Base-by-base conservation (phyloP, 2,797 vertebrate genomes). In the Phoxinus dragarum region DNA sequence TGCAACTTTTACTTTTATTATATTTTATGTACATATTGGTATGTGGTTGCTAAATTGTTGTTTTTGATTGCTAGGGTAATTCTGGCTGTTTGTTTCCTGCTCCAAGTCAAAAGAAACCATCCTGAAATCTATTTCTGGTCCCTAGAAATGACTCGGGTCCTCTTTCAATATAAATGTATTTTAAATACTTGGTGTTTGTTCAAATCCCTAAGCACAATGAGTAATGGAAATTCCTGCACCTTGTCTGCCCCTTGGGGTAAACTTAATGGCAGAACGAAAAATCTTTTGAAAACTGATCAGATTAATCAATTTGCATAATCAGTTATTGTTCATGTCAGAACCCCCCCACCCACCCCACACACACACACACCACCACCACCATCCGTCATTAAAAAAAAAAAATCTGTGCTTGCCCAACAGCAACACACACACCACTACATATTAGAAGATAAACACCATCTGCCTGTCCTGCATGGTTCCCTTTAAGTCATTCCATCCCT, bases 361-460 rank as follows among this genome's bases (percentile, higher is more conserved):
- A 27, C 27, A n/a, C 38, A 38, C 42, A 10, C 42, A 4, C 12
- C 44, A 4, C 47, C 14, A 38, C 5, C 4, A 0, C 47, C 0
- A 44, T 3, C 42, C 44, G 11, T 44, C 44, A 47, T 47, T 6
- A 64, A 72, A 1, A 34, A 36, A 5, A 5, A 40, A 75, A 31
- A 73, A 23, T 42, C 6, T 42, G 47, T 47, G 4, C 67, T 52
- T 64, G 54, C 23, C 34, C 42, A 73, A 82, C n/a, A 69, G 27
- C 27, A 27, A 47, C 34, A 66, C 27, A 67, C 42, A 79, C 64
- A 34, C 66, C 81, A 74, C 74, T 87, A 56, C 86, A 84, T 64
- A 89, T 87, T 56, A 44, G 75, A 86, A 88, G 87, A 88, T 91
- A 93, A 94, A 93, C 93, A 93, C 92, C 93, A 94, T 93, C 92